Conservation (phyloP, 2,888 invertebrate species). For the Drosophila meridionalis region DNA sequence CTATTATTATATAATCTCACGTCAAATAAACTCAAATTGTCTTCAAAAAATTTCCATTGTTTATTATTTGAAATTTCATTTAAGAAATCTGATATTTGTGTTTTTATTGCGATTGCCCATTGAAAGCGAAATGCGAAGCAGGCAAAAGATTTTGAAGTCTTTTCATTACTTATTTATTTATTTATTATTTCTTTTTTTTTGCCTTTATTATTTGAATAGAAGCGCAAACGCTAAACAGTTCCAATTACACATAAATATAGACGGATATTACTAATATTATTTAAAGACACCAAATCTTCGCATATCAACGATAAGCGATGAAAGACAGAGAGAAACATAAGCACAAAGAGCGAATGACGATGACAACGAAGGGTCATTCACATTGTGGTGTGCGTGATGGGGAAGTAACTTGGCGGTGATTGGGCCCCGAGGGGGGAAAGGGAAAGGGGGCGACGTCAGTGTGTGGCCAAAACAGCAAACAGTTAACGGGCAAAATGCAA, state of each 20-base stretch:
- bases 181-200: neutral
- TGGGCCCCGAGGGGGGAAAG: neutral
- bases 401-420: constrained; percentile 9
- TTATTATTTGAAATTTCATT: neutral
- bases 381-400: constrained; percentile 42
- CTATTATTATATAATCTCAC: no score
- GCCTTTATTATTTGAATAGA: constrained; percentile 3
- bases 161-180: neutral
- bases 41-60: neutral
- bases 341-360: constrained; percentile 20
- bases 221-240: constrained; percentile 14
- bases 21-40: no score
- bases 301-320: constrained; percentile 5
- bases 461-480: constrained; percentile 30
- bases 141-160: neutral
- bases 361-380: constrained; percentile 63
- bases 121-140: neutral
- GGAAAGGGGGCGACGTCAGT: neutral
- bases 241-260: neutral
- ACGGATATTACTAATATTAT: constrained; percentile 25
- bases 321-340: constrained; percentile 10
- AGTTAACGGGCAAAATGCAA: constrained; percentile 27
- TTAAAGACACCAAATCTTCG: constrained; percentile 47
- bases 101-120: neutral
- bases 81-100: neutral